Evolutionary conservation across 1,140 invertebrate genomes (phyloP).

Genomic region (Tenebrio molitor): DNA sequence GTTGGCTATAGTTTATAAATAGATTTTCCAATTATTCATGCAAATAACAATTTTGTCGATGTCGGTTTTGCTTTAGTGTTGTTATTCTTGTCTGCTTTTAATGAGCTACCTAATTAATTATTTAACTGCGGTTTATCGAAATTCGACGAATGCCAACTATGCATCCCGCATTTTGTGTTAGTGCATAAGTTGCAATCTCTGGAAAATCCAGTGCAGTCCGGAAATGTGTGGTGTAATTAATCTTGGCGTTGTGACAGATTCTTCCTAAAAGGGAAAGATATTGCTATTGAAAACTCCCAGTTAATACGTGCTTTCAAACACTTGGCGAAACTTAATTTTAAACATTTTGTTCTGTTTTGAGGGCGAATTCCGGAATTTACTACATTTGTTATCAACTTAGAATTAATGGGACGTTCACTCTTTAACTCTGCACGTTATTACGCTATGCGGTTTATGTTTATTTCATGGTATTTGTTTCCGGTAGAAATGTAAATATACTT

Average conservation of each 20-base stretch:
- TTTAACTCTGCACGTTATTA: slow-evolving; percentile 31
- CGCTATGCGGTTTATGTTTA: slow-evolving; percentile 39
- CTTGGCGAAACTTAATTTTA: slow-evolving; percentile 35
- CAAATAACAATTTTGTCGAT: not conserved
- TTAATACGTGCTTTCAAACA: slow-evolving; percentile 40
- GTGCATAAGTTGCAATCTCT: slow-evolving; percentile 16
- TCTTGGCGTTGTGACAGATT: slow-evolving; percentile 29
- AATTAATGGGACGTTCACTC: slow-evolving; percentile 36
- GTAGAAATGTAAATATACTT: slow-evolving; percentile 8
- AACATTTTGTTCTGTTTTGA: slow-evolving; percentile 34
- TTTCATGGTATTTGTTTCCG: slow-evolving; percentile 35
- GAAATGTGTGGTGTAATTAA: slow-evolving; percentile 24
- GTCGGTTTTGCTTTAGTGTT: too few relatives aligned
- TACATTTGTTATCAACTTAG: slow-evolving; percentile 36
- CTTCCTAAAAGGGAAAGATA: slow-evolving; percentile 23
- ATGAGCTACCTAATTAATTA: too few relatives aligned
- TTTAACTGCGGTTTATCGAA: too few relatives aligned
- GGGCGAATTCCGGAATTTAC: slow-evolving; percentile 29
- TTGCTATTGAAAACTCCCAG: slow-evolving; percentile 31
- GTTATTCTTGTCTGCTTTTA: too few relatives aligned
- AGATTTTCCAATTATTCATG: slow-evolving; percentile 9
- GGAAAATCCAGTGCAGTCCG: slow-evolving; percentile 13
- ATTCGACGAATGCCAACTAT: too few relatives aligned
- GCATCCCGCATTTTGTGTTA: not conserved
- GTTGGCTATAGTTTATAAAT: not conserved